Conservation (phyloP, 2,888 invertebrate genomes). For the Trichogramma dendrolimi region DNA sequence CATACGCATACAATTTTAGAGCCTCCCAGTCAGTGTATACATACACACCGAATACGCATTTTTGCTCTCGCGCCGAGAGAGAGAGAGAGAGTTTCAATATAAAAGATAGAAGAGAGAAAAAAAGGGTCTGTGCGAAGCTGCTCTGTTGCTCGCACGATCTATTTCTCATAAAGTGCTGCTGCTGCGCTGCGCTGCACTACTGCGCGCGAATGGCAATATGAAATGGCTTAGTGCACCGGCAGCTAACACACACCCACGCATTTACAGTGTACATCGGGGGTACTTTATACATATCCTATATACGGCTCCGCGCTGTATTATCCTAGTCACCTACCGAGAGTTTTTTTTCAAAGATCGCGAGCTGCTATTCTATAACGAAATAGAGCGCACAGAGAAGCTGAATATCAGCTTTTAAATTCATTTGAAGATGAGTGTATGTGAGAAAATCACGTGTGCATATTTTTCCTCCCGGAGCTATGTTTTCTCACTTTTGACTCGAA, state of each 20-base stretch:
- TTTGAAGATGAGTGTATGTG: too few relatives aligned
- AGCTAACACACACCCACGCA: not conserved
- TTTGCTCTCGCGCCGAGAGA: constrained; percentile 1
- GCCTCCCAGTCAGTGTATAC: too few relatives aligned
- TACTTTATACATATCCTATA: too few relatives aligned
- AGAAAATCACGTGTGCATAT: too few relatives aligned
- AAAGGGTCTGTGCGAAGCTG: not conserved
- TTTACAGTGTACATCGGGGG: too few relatives aligned
- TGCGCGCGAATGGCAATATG: constrained; percentile 10
- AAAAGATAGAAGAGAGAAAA: not conserved
- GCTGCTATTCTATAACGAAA: not conserved
- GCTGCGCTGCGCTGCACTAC: not conserved
- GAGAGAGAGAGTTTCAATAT: not conserved
- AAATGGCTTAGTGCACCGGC: constrained; percentile 9
- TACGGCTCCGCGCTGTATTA: too few relatives aligned
- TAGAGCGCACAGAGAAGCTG: not conserved
- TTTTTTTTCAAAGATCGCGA: not conserved
- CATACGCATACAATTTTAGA: too few relatives aligned
- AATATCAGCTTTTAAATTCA: too few relatives aligned
- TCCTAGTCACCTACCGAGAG: not conserved
- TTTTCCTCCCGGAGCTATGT: too few relatives aligned
- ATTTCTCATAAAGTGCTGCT: constrained; percentile 16
- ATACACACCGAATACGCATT: not conserved
- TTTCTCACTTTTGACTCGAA: too few relatives aligned
- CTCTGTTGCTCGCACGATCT: constrained; percentile 7